Evolutionary conservation across 2,888 invertebrate species (phyloP).

Genomic region (Stenodera caucasica): DNA sequence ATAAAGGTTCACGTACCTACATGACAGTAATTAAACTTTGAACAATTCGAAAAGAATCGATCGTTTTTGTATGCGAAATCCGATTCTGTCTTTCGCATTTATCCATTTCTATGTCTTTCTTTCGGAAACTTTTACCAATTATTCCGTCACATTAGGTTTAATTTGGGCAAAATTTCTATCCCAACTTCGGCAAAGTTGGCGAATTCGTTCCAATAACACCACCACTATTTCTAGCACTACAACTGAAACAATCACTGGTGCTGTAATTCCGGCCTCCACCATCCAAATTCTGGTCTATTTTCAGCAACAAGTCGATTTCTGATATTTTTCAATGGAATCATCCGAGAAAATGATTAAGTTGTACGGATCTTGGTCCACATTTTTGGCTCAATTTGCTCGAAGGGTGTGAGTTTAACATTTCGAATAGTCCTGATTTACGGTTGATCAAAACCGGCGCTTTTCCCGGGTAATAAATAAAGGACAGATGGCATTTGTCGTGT

Average conservation of each 20-base stretch:
- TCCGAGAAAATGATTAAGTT: too few species aligned
- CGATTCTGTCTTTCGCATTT: not conserved
- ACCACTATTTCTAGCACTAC: not conserved
- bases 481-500: conserved; percentile 22
- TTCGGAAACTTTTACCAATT: conserved; percentile 4
- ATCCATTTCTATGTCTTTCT: not conserved
- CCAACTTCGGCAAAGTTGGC: not conserved
- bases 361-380: not conserved
- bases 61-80: too few species aligned
- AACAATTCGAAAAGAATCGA: not conserved
- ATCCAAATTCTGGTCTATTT: not conserved
- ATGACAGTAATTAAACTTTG: not conserved
- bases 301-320: conserved; percentile 1
- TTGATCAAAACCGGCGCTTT: conserved; percentile 8
- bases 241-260: not conserved
- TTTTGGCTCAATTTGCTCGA: not conserved
- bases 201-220: not conserved
- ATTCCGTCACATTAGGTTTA: conserved; percentile 7
- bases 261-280: not conserved
- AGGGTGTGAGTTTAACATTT: not conserved
- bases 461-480: conserved; percentile 19
- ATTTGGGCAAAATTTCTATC: conserved; percentile 7
- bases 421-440: conserved; percentile 4
- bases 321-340: too few species aligned
- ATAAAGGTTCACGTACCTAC: not conserved